These are phyloP conservation scores for Dasypogon diadema DNA, from an alignment of 2,888 invertebrate genomes.

Conservation along the genomic window DNA sequence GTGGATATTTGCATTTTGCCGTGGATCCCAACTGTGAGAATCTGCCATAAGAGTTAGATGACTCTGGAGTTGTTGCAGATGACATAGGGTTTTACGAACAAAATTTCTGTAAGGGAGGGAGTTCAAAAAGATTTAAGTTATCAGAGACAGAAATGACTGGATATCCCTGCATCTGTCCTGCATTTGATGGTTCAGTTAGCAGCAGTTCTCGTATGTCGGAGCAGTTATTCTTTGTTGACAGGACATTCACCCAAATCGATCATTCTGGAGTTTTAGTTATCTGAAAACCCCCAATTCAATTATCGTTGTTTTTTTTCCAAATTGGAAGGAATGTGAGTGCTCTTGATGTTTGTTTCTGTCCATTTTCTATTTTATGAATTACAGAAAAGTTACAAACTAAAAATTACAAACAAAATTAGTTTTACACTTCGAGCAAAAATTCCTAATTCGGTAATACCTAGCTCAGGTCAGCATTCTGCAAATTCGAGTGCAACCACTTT, in stretches of 20 bases:
- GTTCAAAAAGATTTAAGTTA: neutral
- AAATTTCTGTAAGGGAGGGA: neutral
- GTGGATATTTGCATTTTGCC: slow-evolving; percentile 26
- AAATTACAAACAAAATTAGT: too few relatives aligned
- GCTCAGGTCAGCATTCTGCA: too few relatives aligned
- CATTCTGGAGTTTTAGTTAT: neutral
- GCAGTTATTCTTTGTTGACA: neutral
- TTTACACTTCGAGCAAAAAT: too few relatives aligned
- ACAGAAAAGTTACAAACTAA: too few relatives aligned
- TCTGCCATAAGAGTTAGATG: neutral
- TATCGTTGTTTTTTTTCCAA: too few relatives aligned
- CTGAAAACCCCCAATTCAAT: too few relatives aligned
- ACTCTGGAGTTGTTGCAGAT: neutral
- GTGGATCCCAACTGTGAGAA: neutral
- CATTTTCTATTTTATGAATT: too few relatives aligned
- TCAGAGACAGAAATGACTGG: neutral
- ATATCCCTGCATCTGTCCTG: neutral
- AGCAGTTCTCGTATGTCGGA: neutral
- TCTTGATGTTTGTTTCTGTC: too few relatives aligned
- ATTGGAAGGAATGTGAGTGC: too few relatives aligned
- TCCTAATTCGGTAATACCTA: too few relatives aligned
- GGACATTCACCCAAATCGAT: neutral
- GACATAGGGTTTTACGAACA: neutral
- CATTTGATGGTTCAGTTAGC: neutral
- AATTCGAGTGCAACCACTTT: too few relatives aligned